Percentiles rank a stretch among this genome's conserved stretches.
phyloP scores from a whole-genome alignment of 2,888 invertebrate genomes.

The Metallyticus violacea region DNA sequence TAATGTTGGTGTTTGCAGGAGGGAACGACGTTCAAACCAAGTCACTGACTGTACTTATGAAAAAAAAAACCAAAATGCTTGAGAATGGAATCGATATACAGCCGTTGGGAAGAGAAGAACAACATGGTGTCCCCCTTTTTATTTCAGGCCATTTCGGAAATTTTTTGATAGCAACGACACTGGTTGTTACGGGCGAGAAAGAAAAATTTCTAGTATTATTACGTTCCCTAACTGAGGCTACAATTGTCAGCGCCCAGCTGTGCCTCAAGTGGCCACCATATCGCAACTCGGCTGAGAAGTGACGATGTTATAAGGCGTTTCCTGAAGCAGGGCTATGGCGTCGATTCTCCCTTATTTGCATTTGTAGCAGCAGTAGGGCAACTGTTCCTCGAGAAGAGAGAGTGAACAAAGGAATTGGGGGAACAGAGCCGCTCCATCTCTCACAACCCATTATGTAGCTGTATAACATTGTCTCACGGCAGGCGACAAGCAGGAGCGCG shows the following conservation, averaged over 20 bases:
- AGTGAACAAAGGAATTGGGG: no score
- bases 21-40: no score
- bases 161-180: no score
- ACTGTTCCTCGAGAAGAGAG: background rate
- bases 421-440: background rate
- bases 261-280: background rate
- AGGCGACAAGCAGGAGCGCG: background rate
- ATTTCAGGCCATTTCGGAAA: no score
- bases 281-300: background rate
- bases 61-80: no score
- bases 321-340: background rate
- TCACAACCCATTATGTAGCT: background rate
- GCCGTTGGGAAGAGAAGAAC: no score
- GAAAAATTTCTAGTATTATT: background rate
- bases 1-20: no score
- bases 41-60: no score
- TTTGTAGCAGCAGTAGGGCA: background rate
- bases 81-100: no score
- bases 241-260: background rate
- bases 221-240: background rate
- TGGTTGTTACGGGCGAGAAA: background rate
- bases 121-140: no score
- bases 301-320: background rate
- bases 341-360: background rate
- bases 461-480: background rate